Evolutionary conservation across 1,140 invertebrate genomes (phyloP).

Genomic region (Anastrepha obliqua): DNA sequence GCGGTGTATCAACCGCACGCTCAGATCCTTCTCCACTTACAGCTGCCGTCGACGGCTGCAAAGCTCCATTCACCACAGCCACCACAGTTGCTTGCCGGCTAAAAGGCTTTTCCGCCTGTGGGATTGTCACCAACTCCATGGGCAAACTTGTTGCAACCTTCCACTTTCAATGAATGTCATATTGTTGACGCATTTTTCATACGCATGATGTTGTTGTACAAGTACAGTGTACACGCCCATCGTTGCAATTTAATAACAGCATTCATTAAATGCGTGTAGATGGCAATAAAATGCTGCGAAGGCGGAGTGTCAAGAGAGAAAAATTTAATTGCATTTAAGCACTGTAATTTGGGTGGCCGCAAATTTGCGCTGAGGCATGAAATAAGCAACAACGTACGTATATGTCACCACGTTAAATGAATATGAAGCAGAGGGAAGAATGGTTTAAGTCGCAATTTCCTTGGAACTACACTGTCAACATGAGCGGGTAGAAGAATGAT

Average conservation of each 20-base stretch:
- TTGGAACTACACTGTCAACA: background rate
- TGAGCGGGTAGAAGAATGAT: background rate
- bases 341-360: background rate
- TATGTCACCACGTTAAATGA: too few relatives aligned
- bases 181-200: background rate
- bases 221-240: background rate
- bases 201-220: too few relatives aligned
- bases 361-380: background rate
- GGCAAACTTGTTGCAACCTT: conserved; percentile 35
- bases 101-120: background rate
- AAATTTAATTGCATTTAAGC: background rate
- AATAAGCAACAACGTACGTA: background rate
- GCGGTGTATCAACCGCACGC: background rate
- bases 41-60: background rate
- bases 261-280: conserved; percentile 22
- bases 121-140: background rate
- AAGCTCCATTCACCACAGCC: background rate
- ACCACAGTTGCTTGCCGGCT: background rate
- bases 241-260: conserved; percentile 35
- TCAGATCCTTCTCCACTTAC: background rate
- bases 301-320: background rate
- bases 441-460: too few relatives aligned
- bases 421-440: too few relatives aligned
- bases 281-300: background rate
- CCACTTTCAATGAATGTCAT: background rate